Conservation (phyloP, 2,113 vertebrate genomes). For the Epinephelus fuscoguttatus region DNA sequence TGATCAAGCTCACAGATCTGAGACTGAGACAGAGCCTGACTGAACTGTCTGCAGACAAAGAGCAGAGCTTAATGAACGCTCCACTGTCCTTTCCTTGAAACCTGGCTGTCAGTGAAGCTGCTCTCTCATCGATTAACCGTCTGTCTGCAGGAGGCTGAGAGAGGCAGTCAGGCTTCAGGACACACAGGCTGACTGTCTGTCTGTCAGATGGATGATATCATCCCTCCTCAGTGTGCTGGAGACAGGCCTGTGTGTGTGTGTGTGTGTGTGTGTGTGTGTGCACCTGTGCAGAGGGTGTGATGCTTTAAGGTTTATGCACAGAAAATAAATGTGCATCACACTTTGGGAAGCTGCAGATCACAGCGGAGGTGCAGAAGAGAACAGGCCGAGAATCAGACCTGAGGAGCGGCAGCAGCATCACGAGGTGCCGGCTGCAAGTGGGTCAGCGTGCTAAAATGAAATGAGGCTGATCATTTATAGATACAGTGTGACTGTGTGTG, state of each 20-base stretch:
- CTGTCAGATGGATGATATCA: constrained; percentile 31
- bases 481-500: not conserved
- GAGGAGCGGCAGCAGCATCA: not conserved
- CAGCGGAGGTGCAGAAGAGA: not conserved
- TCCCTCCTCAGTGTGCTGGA: constrained; percentile 1
- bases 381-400: not conserved
- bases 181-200: constrained; percentile 29
- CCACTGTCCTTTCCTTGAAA: constrained; percentile 20
- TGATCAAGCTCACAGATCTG: not conserved
- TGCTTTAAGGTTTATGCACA: not conserved
- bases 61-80: constrained; percentile 23
- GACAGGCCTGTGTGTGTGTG: not conserved
- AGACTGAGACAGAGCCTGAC: not conserved
- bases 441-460: constrained; percentile 19
- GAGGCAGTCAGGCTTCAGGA: constrained; percentile 34
- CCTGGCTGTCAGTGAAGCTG: constrained; percentile 64
- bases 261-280: not conserved
- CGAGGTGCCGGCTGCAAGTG: not conserved
- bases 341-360: not conserved
- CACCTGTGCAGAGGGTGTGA: constrained; percentile 27
- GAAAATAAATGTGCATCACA: not conserved
- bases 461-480: constrained; percentile 11
- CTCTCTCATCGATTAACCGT: constrained; percentile 77
- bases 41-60: constrained; percentile 30
- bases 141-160: constrained; percentile 63